Conservation (phyloP, 2,888 invertebrate species). For the Gymnosoma rotundatum region DNA sequence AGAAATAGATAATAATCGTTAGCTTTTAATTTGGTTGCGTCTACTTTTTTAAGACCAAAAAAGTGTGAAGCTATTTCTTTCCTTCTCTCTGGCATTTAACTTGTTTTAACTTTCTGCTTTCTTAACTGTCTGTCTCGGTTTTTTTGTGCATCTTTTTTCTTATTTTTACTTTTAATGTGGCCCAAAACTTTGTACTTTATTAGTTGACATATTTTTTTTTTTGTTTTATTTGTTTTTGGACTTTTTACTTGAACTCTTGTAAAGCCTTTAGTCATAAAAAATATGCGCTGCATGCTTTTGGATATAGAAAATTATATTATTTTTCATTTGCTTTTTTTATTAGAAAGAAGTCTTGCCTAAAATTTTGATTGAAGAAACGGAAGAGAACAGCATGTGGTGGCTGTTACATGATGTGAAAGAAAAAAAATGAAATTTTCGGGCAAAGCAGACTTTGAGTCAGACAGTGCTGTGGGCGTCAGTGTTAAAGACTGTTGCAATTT, state of each 20-base stretch:
- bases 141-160: neutral
- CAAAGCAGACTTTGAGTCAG: constrained; percentile 67
- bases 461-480: constrained; percentile 62
- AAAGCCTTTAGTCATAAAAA: constrained; percentile 19
- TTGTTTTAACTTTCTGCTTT: no score
- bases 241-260: constrained; percentile 51
- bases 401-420: neutral
- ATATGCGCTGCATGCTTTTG: constrained; percentile 1
- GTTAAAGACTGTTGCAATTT: constrained; percentile 31
- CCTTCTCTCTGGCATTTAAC: no score
- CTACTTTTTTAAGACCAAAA: neutral
- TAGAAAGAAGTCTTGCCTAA: neutral
- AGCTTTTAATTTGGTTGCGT: no score
- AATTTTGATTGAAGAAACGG: neutral
- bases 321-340: neutral
- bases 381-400: constrained; percentile 14
- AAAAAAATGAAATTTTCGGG: neutral
- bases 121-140: constrained; percentile 1
- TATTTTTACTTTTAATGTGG: constrained; percentile 34
- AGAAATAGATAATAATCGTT: no score
- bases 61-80: constrained; percentile 2
- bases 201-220: constrained; percentile 64
- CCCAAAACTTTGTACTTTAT: constrained; percentile 59
- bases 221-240: constrained; percentile 50
- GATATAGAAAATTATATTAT: constrained; percentile 28